A percentile compares a stretch with the other conserved stretches of the same genome.
phyloP scores from a whole-genome alignment of 2,113 vertebrate species.

The Theropithecus gelada region DNA sequence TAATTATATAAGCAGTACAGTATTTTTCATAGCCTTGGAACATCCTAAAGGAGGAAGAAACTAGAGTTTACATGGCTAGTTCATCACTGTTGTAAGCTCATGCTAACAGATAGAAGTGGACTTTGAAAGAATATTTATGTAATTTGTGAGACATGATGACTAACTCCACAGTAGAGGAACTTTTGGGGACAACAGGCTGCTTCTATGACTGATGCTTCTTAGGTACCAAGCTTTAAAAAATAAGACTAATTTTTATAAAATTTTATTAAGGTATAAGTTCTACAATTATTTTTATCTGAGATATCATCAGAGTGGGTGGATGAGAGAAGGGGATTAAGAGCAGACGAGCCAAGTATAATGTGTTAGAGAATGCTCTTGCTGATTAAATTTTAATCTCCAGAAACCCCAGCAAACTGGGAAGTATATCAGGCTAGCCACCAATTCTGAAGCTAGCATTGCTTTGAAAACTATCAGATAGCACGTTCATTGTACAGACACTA shows the following conservation, averaged over 20 bases:
- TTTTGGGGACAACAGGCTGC: not conserved
- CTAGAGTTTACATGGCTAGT: not conserved
- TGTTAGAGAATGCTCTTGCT: not conserved
- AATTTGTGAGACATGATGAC: slow-evolving; percentile 19
- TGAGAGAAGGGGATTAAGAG: not conserved
- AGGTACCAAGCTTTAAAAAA: slow-evolving; percentile 23
- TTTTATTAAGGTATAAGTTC: not conserved
- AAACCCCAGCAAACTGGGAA: not conserved
- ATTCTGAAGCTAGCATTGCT: not conserved
- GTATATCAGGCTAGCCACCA: not conserved
- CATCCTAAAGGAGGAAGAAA: not conserved
- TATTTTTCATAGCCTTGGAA: not conserved
- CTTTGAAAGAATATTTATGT: slow-evolving; percentile 15
- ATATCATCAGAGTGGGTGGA: not conserved
- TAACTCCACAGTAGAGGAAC: not conserved
- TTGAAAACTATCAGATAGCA: not conserved
- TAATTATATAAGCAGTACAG: not conserved
- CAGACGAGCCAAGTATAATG: not conserved
- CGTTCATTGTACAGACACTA: not conserved
- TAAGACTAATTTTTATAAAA: not conserved
- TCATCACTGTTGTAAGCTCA: not conserved
- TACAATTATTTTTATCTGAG: not conserved
- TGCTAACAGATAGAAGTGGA: not conserved
- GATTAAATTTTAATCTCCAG: not conserved
- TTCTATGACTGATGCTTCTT: not conserved